Evolutionary conservation across 2,888 invertebrate species (phyloP), one percentile per base, ranked within the genome.

Genomic region (Laspeyria flexula): DNA sequence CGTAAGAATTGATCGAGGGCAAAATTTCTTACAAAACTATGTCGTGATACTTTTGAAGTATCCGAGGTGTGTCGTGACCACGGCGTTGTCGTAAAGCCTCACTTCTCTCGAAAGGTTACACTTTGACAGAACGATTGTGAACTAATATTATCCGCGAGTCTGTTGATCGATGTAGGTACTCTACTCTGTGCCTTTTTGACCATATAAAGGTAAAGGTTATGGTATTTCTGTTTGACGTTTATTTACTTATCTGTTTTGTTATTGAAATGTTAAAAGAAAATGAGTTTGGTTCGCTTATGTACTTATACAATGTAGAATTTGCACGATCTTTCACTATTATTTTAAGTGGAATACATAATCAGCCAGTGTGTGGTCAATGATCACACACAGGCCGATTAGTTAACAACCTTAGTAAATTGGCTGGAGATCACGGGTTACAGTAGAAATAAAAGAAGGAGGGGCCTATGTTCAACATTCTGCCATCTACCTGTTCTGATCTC

Each of bases 91-190:
- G 59, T 64, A 48, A 49, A 69, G 70, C 60, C 59, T 65, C 63
- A 56, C 57, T 50, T 35, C 49, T 31, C 29, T 54, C 50, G 45
- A 70, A 65, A 69, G 71, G 68, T 70, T 61, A 64, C 56, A 39
- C 61, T 59, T 59, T 64, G 64, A 70, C 68, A 66, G 68, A 66
- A 55, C 58, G 55, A 55, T 63, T 66, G 52, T 55, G 60, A 64
- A 18, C 23, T 48, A 47, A 57, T 60, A 58, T 60, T 65, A 65
- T 65, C 50, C 50, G 43, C 27, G 60, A 31, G 46, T 43, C 27
- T 49, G 48, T 54, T 61, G 54, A 56, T 67, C 56, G 47, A 67
- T 61, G 61, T 37, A n/a, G n/a, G n/a, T n/a, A n/a, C n/a, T n/a
- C n/a, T n/a, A 50, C 48, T 54, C 48, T 48, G 39, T 27, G 50